Base-by-base conservation (phyloP, 1,140 invertebrate genomes). In the Elysia chlorotica region DNA sequence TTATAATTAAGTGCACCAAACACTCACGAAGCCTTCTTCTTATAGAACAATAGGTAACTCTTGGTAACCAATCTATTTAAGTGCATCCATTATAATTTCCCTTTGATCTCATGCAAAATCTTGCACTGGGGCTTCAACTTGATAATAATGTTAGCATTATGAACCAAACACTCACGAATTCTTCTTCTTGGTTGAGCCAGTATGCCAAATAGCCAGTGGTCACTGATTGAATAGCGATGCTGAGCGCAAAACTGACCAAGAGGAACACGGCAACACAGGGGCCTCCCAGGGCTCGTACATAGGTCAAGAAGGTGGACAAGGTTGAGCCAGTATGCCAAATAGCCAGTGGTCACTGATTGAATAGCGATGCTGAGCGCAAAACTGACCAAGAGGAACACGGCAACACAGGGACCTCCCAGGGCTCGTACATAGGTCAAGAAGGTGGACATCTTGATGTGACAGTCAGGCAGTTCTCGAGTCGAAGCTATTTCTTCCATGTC, bases 151-250 rank as follows among this genome's bases (percentile, higher is more conserved):
- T n/a, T n/a, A n/a, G n/a, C n/a, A n/a, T n/a, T n/a, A n/a, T n/a
- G n/a, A n/a, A n/a, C n/a, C n/a, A n/a, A n/a, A n/a, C n/a, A n/a
- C n/a, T n/a, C n/a, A n/a, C n/a, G n/a, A n/a, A n/a, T 48, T 87
- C 86, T 77, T 86, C 83, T 28, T 89, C 89, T 77, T 89, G 85
- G 28, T 84, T 84, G 25, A 93, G 88, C 92, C 92, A 93, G 72
- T 88, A 82, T 3, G 92, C 90, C 2, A 93, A 85, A 91, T 92
- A 93, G 89, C 91, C 92, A 66, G 90, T 91, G 74, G 91, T 91
- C 71, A 92, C 92, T 31, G 88, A 85, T 36, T 89, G 88, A 30
- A 89, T 88, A 1, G 88, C 90, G 41, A 92, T 89, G 77, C 91
- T 92, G n/a, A 92, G 36, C 0, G 90, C 78, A 74, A 92, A 91